Percentiles rank a stretch among this genome's conserved stretches.
Conservation (phyloP, 1,140 invertebrate genomes). For the Cataglyphis hispanica region DNA sequence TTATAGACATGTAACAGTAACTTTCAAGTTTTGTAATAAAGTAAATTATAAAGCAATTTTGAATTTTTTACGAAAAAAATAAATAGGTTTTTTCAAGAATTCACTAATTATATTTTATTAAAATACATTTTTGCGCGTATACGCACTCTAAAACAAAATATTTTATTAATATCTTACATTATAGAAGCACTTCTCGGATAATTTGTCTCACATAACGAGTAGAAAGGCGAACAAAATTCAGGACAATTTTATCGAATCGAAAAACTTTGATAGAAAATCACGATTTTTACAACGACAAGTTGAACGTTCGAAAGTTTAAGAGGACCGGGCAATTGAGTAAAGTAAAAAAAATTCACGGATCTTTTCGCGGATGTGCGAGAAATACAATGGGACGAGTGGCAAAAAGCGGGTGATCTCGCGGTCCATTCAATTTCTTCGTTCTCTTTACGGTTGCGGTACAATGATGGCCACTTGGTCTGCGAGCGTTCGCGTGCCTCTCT, state of each 20-base stretch:
- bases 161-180: neutral
- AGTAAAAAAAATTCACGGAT: constrained; percentile 15
- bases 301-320: constrained; percentile 8
- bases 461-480: neutral
- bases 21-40: neutral
- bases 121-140: neutral
- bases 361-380: too few species aligned
- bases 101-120: neutral
- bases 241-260: neutral
- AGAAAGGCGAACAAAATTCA: constrained; percentile 38
- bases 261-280: constrained; percentile 24
- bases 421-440: constrained; percentile 45
- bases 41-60: neutral
- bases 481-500: constrained; percentile 6
- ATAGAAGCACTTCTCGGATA: neutral
- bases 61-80: neutral
- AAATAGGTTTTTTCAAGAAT: neutral
- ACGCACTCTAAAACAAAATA: neutral
- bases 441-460: neutral
- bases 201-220: neutral
- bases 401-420: constrained; percentile 27
- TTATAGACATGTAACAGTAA: neutral
- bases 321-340: neutral
- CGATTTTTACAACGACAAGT: constrained; percentile 32
- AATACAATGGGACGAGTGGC: neutral